phyloP scores from a whole-genome alignment of 2,797 vertebrate species.

The Peromyscus melanophrys region DNA sequence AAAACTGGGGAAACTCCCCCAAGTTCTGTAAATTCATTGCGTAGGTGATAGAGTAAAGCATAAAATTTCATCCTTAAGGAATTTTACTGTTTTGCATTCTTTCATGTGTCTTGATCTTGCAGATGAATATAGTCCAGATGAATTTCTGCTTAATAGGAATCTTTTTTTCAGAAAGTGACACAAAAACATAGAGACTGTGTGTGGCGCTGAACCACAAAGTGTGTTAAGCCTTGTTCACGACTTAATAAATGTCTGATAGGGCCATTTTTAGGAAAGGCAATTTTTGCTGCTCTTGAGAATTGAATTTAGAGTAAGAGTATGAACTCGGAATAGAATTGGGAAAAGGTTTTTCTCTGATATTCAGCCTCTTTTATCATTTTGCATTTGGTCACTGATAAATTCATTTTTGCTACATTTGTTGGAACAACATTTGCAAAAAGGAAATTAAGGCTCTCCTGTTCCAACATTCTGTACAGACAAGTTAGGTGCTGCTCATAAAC shows the following conservation, averaged over 20 bases:
- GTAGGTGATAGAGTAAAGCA: not conserved
- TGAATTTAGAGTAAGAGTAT: not conserved
- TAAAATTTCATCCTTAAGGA: conserved; percentile 51
- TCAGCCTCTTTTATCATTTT: conserved; percentile 26
- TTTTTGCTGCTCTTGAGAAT: not conserved
- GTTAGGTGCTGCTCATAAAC: conserved; percentile 67
- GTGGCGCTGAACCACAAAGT: not conserved
- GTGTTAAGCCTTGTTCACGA: not conserved
- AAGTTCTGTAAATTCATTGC: conserved; percentile 57
- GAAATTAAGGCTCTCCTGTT: conserved; percentile 43
- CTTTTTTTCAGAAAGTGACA: conserved; percentile 67
- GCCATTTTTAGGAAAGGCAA: conserved; percentile 8
- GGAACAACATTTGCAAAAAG: conserved; percentile 58
- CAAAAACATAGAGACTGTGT: conserved; percentile 48
- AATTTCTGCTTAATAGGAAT: conserved; percentile 73
- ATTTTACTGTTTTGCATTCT: conserved; percentile 67
- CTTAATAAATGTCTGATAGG: conserved; percentile 34
- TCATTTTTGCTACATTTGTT: conserved; percentile 47
- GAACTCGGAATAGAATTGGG: not conserved
- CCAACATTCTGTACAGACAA: conserved; percentile 57
- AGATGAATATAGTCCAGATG: conserved; percentile 79
- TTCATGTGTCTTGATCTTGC: conserved; percentile 58
- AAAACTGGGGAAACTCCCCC: conserved; percentile 74
- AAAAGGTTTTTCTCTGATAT: conserved; percentile 6
- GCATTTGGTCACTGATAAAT: conserved; percentile 40